These are phyloP conservation scores for Trimorus sp. DNA, from an alignment of 2,888 invertebrate species.

Conservation along the genomic window DNA sequence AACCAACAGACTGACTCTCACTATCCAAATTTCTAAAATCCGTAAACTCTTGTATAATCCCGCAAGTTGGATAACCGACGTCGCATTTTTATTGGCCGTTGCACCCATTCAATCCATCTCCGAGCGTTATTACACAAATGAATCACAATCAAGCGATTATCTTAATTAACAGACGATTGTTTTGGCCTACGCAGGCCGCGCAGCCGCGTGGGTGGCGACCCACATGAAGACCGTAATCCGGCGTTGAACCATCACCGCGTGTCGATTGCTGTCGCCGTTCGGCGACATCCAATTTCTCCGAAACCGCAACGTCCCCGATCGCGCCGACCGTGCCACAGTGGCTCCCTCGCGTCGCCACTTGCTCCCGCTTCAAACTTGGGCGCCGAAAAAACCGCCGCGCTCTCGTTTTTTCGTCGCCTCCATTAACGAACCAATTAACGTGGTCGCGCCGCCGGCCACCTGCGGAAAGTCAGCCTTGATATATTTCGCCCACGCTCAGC, in stretches of 20 bases:
- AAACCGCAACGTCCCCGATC: slow-evolving; percentile 12
- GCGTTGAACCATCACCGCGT: slow-evolving; percentile 47
- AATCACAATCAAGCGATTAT: slow-evolving; percentile 77
- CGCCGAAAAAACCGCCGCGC: background rate
- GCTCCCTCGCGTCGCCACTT: too few species aligned
- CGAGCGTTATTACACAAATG: slow-evolving; percentile 53
- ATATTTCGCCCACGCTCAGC: slow-evolving; percentile 68
- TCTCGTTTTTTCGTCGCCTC: slow-evolving; percentile 42
- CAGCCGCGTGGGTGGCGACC: slow-evolving; percentile 63
- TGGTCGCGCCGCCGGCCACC: slow-evolving; percentile 41
- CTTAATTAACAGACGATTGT: slow-evolving; percentile 80
- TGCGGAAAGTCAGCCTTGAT: slow-evolving; percentile 65
- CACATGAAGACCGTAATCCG: slow-evolving; percentile 68
- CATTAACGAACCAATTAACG: too few species aligned
- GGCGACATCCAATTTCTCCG: slow-evolving; percentile 31
- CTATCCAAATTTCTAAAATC: too few species aligned
- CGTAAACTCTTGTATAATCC: too few species aligned
- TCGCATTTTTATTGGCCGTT: slow-evolving; percentile 48
- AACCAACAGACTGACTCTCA: too few species aligned
- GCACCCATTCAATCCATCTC: slow-evolving; percentile 36
- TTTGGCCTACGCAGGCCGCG: slow-evolving; percentile 75
- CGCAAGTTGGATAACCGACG: background rate
- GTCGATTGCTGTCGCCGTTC: slow-evolving; percentile 8
- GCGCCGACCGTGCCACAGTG: too few species aligned
- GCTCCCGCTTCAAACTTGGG: too few species aligned